Conservation (phyloP, 1,140 invertebrate species). For the Philotrypesis tridentata region DNA sequence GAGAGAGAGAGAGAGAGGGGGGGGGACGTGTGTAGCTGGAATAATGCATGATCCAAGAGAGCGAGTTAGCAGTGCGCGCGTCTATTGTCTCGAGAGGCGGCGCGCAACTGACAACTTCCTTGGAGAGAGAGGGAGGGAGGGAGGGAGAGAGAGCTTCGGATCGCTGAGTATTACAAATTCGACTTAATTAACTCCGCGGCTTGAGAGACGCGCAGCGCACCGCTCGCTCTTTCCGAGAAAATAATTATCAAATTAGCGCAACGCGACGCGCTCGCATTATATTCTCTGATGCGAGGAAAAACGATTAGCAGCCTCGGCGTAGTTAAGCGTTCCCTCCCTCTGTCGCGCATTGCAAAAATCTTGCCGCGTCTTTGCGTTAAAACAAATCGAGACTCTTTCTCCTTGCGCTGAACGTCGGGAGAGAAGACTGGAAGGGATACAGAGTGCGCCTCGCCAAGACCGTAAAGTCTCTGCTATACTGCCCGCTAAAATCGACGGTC, state of each 20-base stretch:
- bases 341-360: background rate
- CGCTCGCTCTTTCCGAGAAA: background rate
- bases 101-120: constrained; percentile 4
- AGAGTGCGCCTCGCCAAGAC: constrained; percentile 30
- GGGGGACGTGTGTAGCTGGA: background rate
- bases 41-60: constrained; percentile 16
- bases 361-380: no score
- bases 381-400: background rate
- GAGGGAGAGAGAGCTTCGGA: background rate
- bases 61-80: background rate
- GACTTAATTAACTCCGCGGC: background rate
- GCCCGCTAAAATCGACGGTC: constrained; percentile 48
- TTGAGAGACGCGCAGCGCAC: background rate
- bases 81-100: background rate
- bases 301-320: no score
- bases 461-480: constrained; percentile 43
- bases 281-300: no score
- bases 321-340: no score
- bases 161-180: constrained; percentile 3
- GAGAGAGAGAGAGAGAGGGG: no score
- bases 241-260: constrained; percentile 8
- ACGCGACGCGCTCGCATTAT: background rate
- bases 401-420: no score
- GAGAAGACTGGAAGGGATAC: no score
- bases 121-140: no score